Evolutionary conservation across 2,888 invertebrate genomes (phyloP).

Genomic region (Catonia carolina): DNA sequence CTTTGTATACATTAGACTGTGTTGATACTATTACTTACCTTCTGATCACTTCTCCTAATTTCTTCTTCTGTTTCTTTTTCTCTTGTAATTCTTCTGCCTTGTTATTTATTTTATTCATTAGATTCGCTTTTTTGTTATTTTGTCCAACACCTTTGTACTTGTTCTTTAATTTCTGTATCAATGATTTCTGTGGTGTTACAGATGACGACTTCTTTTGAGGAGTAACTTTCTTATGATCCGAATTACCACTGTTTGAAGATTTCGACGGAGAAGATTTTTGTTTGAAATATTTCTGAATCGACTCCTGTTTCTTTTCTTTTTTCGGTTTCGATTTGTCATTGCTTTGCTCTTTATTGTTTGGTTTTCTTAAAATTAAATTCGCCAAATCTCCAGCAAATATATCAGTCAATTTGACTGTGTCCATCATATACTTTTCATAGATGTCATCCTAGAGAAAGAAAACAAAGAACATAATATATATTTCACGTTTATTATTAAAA

Average conservation of each 20-base stretch:
- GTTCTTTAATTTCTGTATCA: constrained; percentile 22
- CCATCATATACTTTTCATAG: constrained; percentile 59
- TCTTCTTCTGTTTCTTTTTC: constrained; percentile 37
- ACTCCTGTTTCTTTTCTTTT: constrained; percentile 52
- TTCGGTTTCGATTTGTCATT: constrained; percentile 37
- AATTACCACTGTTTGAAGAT: neutral
- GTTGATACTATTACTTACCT: too few relatives aligned
- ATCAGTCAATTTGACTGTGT: constrained; percentile 63
- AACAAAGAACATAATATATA: too few relatives aligned
- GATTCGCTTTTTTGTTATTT: constrained; percentile 13
- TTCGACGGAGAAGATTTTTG: constrained; percentile 12
- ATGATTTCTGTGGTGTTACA: constrained; percentile 19
- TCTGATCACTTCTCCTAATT: constrained; percentile 53
- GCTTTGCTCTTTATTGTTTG: constrained; percentile 36
- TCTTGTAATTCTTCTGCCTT: constrained; percentile 32
- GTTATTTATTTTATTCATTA: constrained; percentile 46
- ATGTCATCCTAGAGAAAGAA: constrained; percentile 49
- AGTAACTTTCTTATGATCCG: neutral
- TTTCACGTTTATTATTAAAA: too few relatives aligned
- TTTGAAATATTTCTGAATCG: constrained; percentile 55
- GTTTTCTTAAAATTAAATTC: constrained; percentile 48
- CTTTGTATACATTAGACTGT: too few relatives aligned
- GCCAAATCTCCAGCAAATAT: constrained; percentile 78
- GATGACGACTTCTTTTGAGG: neutral
- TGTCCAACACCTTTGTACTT: constrained; percentile 23